A percentile compares a stretch with the other conserved stretches of the same genome.
Conservation (phyloP, 2,113 vertebrate genomes). For the Sebastes fasciatus region DNA sequence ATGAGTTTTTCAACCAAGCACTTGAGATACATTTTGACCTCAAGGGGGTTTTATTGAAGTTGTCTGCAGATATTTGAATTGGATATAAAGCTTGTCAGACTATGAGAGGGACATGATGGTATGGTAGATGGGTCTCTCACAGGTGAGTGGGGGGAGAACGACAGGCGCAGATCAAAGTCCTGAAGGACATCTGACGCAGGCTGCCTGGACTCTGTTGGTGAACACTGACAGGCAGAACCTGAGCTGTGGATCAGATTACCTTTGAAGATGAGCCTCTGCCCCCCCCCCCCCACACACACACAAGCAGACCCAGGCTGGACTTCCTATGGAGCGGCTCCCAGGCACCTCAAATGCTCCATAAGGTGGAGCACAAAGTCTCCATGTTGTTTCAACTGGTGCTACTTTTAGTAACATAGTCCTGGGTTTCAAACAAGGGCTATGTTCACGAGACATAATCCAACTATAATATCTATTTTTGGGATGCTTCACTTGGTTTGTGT, state of each 20-base stretch:
- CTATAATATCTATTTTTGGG: not conserved
- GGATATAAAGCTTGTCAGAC: constrained; percentile 34
- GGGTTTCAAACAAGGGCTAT: not conserved
- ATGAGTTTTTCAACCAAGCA: constrained; percentile 19
- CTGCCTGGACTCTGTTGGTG: constrained; percentile 51
- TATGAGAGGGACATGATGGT: constrained; percentile 24
- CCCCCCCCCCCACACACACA: not conserved
- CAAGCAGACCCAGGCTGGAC: constrained; percentile 42
- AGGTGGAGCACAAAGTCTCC: constrained; percentile 33
- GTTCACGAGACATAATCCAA: not conserved
- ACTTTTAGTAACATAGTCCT: not conserved
- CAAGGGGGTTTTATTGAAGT: constrained; percentile 27
- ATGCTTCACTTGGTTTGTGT: not conserved
- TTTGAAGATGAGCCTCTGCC: constrained; percentile 80
- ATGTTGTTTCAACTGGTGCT: not conserved
- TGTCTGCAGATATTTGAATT: constrained; percentile 35
- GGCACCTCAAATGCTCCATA: constrained; percentile 33
- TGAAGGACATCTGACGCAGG: constrained; percentile 72
- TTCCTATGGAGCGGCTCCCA: constrained; percentile 57
- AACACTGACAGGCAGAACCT: constrained; percentile 70
- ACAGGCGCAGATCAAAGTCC: constrained; percentile 73
- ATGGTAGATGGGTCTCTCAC: constrained; percentile 39
- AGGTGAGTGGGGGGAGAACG: constrained; percentile 53
- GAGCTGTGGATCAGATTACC: constrained; percentile 73
- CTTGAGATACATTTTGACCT: constrained; percentile 34